Base-by-base conservation (phyloP, 1,140 invertebrate species). In the Drosophila sp. region DNA sequence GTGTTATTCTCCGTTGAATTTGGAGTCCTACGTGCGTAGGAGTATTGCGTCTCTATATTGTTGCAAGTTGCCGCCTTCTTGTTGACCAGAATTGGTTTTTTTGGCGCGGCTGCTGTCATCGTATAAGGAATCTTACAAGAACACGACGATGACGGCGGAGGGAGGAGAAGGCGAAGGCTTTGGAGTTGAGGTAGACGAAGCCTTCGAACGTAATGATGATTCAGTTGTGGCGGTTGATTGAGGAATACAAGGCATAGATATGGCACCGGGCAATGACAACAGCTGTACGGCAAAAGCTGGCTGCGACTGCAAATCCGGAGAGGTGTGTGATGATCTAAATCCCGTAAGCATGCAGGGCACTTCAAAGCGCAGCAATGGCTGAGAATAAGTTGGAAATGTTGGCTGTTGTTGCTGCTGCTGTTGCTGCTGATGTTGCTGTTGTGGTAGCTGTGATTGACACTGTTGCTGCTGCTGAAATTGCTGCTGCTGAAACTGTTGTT, bases 311-410 rank as follows among this genome's bases (percentile, higher is more conserved):
- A 21, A 21, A 1, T 48, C 18, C 3, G 21, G 1, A n/a, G 0
- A 0, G 2, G 32, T 1, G 14, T 34, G 27, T 7, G 66, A 57
- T 13, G 34, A 25, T 8, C 57, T 50, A 3, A 51, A 7, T 18
- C 76, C 78, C 7, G 63, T 7, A 0, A 69, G 34, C 16, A 46
- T 64, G 32, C 63, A 72, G 14, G 78, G 54, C 11, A 80, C 8
- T 13, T 76, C 58, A 14, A 59, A 73, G 27, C 62, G 73, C 41
- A 72, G 2, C 29, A 72, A 29, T 36, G 71, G 41, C 45, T 43
- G 56, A 2, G 41, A 25, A 41, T 66, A 41, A n/a, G 46, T 25
- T 43, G 48, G 25, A 54, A 51, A 16, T 48, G n/a, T 29, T 1
- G 46, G 5, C 6, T n/a, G 21, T 4, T 25, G 34, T 11, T 11